phyloP scores from a whole-genome alignment of 2,113 vertebrate species.

The Donacobius atricapilla region DNA sequence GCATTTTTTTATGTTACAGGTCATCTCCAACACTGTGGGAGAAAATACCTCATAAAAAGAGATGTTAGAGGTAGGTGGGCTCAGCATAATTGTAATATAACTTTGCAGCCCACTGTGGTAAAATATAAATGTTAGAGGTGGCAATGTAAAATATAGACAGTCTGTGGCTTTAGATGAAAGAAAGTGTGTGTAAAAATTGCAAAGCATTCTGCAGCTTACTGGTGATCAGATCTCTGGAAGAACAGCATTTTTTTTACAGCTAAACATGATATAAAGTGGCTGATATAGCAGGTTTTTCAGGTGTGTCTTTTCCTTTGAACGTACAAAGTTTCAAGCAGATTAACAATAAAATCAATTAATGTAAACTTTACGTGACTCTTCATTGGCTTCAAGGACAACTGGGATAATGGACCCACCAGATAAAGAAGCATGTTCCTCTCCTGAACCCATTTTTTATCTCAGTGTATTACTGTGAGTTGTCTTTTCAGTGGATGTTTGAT shows the following conservation, averaged over 20 bases:
- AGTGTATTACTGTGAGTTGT: background rate
- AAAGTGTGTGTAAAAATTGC: background rate
- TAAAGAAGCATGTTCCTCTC: background rate
- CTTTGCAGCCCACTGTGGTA: background rate
- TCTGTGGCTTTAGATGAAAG: background rate
- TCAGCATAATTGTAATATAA: background rate
- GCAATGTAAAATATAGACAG: background rate
- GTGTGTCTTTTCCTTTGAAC: background rate
- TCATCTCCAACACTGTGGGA: background rate
- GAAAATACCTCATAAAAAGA: background rate
- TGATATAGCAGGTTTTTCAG: background rate
- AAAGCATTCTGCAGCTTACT: background rate
- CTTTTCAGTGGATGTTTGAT: slow-evolving; percentile 23
- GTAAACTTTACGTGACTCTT: background rate
- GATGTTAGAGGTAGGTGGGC: background rate
- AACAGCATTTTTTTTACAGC: background rate
- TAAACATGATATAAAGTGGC: background rate
- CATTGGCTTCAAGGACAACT: background rate
- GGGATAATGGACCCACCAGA: background rate
- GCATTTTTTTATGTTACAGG: background rate
- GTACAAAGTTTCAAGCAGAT: background rate
- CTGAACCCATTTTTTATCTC: slow-evolving; percentile 9
- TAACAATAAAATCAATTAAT: background rate
- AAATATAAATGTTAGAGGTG: background rate
- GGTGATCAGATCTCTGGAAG: background rate